These are phyloP conservation scores for Nemotelus nigrinus DNA, from an alignment of 2,888 invertebrate genomes.

Conservation along the genomic window DNA sequence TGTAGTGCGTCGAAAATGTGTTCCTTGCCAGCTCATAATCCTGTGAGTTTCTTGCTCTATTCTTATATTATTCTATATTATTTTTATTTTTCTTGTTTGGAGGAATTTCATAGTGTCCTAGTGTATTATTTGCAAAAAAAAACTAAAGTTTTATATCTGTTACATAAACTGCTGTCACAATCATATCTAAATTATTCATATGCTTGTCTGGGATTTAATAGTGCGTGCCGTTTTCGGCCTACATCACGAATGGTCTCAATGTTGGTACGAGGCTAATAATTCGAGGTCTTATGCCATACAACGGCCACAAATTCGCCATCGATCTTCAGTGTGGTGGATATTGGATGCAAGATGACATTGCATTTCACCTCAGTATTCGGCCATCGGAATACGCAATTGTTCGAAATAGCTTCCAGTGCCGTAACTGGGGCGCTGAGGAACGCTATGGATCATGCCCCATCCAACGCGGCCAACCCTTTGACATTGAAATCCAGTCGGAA, in stretches of 20 bases:
- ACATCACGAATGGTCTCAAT: constrained; percentile 31
- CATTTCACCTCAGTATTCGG: constrained; percentile 28
- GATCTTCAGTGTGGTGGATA: constrained; percentile 25
- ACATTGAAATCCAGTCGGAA: constrained; percentile 19
- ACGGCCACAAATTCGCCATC: neutral
- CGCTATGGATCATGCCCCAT: constrained; percentile 19
- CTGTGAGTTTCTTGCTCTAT: no score
- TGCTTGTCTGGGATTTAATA: neutral
- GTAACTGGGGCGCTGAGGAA: constrained; percentile 23
- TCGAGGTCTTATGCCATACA: constrained; percentile 25
- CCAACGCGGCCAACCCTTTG: constrained; percentile 14
- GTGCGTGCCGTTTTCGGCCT: constrained; percentile 20
- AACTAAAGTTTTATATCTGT: no score
- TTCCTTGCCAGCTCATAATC: no score
- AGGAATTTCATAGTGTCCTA: no score
- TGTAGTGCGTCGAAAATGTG: no score
- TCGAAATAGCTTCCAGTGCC: constrained; percentile 27
- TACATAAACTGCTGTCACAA: no score
- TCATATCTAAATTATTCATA: no score
- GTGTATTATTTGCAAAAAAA: no score
- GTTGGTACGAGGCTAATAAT: constrained; percentile 16
- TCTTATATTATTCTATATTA: no score
- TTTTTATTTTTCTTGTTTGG: no score
- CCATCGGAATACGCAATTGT: constrained; percentile 28
- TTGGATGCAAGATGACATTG: constrained; percentile 31